These are phyloP conservation scores for Jaculus jaculus DNA, from an alignment of 2,113 vertebrate genomes.

Conservation along the genomic window DNA sequence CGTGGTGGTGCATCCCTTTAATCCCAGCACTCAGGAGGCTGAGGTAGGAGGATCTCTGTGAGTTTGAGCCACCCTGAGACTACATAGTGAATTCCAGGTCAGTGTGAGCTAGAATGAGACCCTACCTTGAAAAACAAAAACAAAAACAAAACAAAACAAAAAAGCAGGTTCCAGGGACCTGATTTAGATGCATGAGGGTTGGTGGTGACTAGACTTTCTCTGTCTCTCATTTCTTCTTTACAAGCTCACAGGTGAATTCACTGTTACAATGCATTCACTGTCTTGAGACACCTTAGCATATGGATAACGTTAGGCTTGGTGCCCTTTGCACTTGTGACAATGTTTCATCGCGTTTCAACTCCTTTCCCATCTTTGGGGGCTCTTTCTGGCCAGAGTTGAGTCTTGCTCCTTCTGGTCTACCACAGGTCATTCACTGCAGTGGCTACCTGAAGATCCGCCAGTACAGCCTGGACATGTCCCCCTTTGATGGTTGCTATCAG, in stretches of 20 bases:
- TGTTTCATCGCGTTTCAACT: background rate
- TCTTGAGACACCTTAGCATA: background rate
- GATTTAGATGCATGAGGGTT: background rate
- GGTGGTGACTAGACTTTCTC: background rate
- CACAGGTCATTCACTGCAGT: conserved; percentile 97
- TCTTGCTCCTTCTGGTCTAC: background rate
- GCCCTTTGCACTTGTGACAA: accelerated
- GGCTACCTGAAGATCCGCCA: conserved; percentile 98
- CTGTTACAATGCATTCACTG: background rate
- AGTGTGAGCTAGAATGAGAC: too few relatives aligned
- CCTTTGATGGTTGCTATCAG: conserved; percentile 98
- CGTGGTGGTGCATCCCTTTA: too few relatives aligned
- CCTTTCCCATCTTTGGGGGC: background rate
- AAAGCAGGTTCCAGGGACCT: background rate
- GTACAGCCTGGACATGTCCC: conserved; percentile 98
- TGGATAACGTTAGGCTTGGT: background rate
- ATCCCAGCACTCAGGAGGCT: too few relatives aligned
- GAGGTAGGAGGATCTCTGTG: too few relatives aligned
- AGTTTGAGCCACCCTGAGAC: too few relatives aligned
- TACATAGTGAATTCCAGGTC: too few relatives aligned
- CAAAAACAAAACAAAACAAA: too few relatives aligned
- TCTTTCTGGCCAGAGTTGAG: background rate
- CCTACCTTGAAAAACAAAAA: too few relatives aligned
- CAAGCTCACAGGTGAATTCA: background rate
- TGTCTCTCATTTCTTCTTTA: background rate